phyloP scores from a whole-genome alignment of 2,113 vertebrate genomes.

The Platichthys flesus region DNA sequence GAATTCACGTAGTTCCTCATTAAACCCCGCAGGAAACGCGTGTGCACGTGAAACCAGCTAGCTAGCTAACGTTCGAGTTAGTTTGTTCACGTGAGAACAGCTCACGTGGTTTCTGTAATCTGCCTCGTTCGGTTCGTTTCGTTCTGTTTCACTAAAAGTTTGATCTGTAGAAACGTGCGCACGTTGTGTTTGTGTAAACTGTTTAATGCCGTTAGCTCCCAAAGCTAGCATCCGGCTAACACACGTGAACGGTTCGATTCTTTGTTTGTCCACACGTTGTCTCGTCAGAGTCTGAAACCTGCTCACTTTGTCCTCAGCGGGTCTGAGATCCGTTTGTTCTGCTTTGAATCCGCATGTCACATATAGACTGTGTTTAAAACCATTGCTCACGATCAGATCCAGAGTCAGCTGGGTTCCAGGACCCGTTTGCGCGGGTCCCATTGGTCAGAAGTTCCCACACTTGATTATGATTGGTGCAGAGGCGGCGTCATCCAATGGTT shows the following conservation, averaged over 20 bases:
- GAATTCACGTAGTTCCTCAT: background rate
- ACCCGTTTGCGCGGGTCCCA: background rate
- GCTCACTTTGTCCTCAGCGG: background rate
- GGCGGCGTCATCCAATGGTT: background rate
- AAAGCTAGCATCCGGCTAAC: too few relatives aligned
- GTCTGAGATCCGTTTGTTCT: background rate
- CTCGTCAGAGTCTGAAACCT: background rate
- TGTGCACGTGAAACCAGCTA: too few relatives aligned
- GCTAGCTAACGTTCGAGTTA: too few relatives aligned
- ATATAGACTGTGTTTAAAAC: background rate
- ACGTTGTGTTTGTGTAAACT: background rate
- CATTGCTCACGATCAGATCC: background rate
- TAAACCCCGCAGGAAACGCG: background rate
- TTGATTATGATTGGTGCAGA: constrained; percentile 30
- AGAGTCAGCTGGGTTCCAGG: background rate
- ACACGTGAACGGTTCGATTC: too few relatives aligned
- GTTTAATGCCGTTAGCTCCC: too few relatives aligned
- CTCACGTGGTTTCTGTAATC: too few relatives aligned
- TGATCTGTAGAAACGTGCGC: background rate
- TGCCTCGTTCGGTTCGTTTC: too few relatives aligned
- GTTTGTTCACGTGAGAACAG: too few relatives aligned
- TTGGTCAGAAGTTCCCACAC: constrained; percentile 21
- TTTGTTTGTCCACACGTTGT: too few relatives aligned
- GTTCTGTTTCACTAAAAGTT: background rate
- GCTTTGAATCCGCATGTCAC: too few relatives aligned